A percentile compares a stretch with the other conserved stretches of the same genome.
These are phyloP conservation scores for Takifugu bimaculatus DNA, from an alignment of 2,113 vertebrate species.

Conservation along the genomic window DNA sequence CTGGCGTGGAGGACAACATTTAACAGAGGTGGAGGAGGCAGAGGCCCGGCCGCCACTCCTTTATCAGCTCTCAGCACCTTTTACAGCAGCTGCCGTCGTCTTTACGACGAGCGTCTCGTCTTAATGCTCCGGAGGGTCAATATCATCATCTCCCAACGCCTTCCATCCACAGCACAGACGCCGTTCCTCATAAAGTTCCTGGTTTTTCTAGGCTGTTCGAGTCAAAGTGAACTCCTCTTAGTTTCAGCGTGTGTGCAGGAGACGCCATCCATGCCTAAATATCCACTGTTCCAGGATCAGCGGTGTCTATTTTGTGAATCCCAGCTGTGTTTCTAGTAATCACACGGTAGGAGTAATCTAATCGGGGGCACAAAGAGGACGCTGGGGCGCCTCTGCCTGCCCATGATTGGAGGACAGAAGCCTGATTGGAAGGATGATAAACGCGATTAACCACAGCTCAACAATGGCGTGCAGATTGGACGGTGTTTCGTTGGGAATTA, in stretches of 20 bases:
- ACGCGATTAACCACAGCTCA: conserved; percentile 5
- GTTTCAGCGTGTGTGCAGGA: background rate
- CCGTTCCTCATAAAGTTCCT: no score
- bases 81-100: conserved; percentile 30
- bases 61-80: conserved; percentile 52
- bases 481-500: conserved; percentile 10
- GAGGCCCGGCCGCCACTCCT: conserved; percentile 3
- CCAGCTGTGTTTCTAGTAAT: no score
- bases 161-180: no score
- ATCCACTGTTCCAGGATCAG: background rate
- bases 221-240: no score
- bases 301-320: background rate
- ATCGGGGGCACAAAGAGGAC: background rate
- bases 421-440: conserved; percentile 14
- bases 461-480: conserved; percentile 33
- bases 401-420: conserved; percentile 8
- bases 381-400: background rate
- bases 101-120: conserved; percentile 36
- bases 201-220: no score
- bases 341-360: background rate
- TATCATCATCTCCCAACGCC: background rate
- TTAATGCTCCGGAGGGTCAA: conserved; percentile 43
- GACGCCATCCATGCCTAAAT: background rate
- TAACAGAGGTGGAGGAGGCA: conserved; percentile 9
- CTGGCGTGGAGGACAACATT: background rate